These are phyloP conservation scores for Zaprionus bogoriensis DNA, from an alignment of 2,888 invertebrate species.

Conservation along the genomic window DNA sequence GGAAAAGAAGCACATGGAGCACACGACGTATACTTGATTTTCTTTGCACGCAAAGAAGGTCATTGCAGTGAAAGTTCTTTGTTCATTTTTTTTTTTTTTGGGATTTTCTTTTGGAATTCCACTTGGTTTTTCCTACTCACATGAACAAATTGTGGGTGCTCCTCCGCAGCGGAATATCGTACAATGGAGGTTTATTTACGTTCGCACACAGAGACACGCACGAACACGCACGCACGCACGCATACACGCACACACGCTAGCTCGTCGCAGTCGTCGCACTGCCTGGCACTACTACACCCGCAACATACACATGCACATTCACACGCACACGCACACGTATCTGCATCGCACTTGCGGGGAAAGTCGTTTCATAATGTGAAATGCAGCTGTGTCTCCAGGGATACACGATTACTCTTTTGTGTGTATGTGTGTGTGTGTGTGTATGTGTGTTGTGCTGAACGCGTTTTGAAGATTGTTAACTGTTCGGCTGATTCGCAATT, in stretches of 20 bases:
- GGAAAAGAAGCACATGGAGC: no score
- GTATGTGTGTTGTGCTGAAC: no score
- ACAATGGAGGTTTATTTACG: constrained; percentile 68
- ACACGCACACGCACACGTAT: constrained; percentile 50
- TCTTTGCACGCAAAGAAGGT: constrained; percentile 28
- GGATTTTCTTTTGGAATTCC: constrained; percentile 15
- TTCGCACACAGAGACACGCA: constrained; percentile 38
- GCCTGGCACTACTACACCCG: constrained; percentile 8
- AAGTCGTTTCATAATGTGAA: constrained; percentile 64
- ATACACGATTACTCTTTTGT: constrained; percentile 12
- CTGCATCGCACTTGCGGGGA: constrained; percentile 41
- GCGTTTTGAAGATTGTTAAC: constrained; percentile 29
- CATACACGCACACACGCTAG: constrained; percentile 43
- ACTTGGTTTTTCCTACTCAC: constrained; percentile 49
- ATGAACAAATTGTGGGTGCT: constrained; percentile 60
- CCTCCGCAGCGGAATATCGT: constrained; percentile 21
- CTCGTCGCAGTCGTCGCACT: no score
- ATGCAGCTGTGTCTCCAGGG: constrained; percentile 32
- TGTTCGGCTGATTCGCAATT: constrained; percentile 34
- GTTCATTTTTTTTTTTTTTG: no score
- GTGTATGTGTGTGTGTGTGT: no score
- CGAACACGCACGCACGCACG: constrained; percentile 12
- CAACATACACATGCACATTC: constrained; percentile 14
- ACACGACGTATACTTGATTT: neutral
- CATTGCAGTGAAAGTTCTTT: constrained; percentile 30